Conservation (phyloP, 2,888 invertebrate genomes). For the Sicus ferrugineus region DNA sequence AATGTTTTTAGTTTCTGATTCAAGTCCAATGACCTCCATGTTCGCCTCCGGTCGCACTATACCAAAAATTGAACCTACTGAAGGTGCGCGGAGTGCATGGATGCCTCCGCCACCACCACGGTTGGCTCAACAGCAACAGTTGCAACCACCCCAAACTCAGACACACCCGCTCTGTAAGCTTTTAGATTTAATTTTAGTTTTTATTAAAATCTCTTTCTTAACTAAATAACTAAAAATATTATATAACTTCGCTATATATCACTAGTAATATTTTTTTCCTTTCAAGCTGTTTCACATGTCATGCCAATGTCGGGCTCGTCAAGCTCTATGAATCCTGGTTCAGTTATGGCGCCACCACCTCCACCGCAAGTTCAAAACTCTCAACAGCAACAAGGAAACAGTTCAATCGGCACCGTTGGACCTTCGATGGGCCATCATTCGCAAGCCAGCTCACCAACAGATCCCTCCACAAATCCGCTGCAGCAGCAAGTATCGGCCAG, state of each 20-base stretch:
- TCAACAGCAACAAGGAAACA: slow-evolving; percentile 51
- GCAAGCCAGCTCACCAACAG: slow-evolving; percentile 56
- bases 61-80: slow-evolving; percentile 65
- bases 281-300: slow-evolving; percentile 61
- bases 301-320: slow-evolving; percentile 57
- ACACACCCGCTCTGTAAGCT: slow-evolving; percentile 63
- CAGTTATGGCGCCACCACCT: slow-evolving; percentile 61
- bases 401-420: slow-evolving; percentile 38
- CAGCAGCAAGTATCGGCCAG: slow-evolving; percentile 50
- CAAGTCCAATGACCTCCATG: slow-evolving; percentile 63
- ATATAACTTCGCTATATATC: neutral
- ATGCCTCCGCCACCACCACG: slow-evolving; percentile 63
- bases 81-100: slow-evolving; percentile 59
- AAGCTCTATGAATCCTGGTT: slow-evolving; percentile 58
- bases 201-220: neutral
- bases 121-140: slow-evolving; percentile 51
- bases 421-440: slow-evolving; percentile 51
- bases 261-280: slow-evolving; percentile 4
- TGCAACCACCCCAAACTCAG: slow-evolving; percentile 44
- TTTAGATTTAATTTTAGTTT: slow-evolving; percentile 33
- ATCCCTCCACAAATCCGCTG: slow-evolving; percentile 52
- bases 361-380: slow-evolving; percentile 59
- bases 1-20: slow-evolving; percentile 55
- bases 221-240: neutral
- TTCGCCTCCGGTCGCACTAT: slow-evolving; percentile 62